Evolutionary conservation across 2,113 vertebrate species (phyloP), one percentile per base, ranked within the genome.

Genomic region (Cottus gobio): DNA sequence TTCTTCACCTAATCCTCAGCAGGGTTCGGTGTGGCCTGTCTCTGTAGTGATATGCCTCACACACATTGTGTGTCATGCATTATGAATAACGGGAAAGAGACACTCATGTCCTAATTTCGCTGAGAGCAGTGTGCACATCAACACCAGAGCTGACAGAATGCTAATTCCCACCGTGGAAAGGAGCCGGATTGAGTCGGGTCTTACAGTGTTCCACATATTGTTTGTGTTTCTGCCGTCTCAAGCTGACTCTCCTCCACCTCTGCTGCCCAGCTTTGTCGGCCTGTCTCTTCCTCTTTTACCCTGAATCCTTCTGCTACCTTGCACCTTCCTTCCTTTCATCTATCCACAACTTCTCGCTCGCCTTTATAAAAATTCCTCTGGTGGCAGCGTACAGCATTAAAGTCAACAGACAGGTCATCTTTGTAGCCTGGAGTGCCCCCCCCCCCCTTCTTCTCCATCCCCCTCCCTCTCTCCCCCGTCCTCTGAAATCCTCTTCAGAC

Each of bases 1-100:
- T 91, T 89, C 90, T 87, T 87, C 85, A 90, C 89, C 83, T 93
- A 92, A 93, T 93, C 91, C 89, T 88, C 89, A 69, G 85, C 85
- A 85, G 90, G 74, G 80, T 87, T 92, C 63, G 83, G 58, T 79
- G 90, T 73, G 90, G 86, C 86, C 78, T 70, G 79, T 67, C 82
- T 90, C 85, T 86, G 69, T 82, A 90, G 83, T 76, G 87, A 75
- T 81, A 83, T 64, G 85, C 85, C 80, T 84, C 85, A 46, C 89
- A 85, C 88, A 70, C 87, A 65, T 75, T 4, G 80, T 52, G 80
- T 12, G 85, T 83, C 87, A 89, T 93, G 89, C 83, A 91, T 93
- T 91, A 92, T 92, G 89, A 91, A 93, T 90, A 90, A 90, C 57
- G 73, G 82, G 78, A 85, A 90, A 68, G 65, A 90, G 87, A 89